Base-by-base conservation (phyloP, 2,113 vertebrate species). In the Aspidoscelis tigris region DNA sequence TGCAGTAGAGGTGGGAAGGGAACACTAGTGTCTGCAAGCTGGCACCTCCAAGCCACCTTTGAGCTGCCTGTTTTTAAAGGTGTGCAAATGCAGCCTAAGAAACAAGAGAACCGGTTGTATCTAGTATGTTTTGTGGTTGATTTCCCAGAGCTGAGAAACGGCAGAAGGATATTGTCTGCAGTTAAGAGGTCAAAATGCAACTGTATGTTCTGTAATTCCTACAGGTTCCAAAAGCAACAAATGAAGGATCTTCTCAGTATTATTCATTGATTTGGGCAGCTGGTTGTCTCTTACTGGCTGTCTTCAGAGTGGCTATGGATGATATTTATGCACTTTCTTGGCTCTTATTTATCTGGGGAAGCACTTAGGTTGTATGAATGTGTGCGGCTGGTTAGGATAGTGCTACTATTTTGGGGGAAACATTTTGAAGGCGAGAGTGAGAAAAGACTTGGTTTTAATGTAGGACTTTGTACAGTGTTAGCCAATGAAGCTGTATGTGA, bases 251-350 rank as follows among this genome's bases (percentile, higher is more conserved):
- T 90, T 88, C 91, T 91, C 95, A 95, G 95, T 96, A 93, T 96
- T 96, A 95, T 87, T 93, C 80, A n/a, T 87, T 68, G 91, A 85
- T 90, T 86, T 91, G 89, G 90, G 92, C 73, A 75, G 91, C 82
- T 81, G 87, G 92, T 95, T 94, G 90, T 5, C 89, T 95, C 93
- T 94, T 95, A 89, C 86, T 93, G 93, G 91, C 93, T 95, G 93
- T 93, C 95, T 92, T 95, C 93, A 91, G 93, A 90, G 86, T 92
- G 87, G 87, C 92, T 91, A 80, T 89, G 92, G 85, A 92, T 89
- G 78, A 84, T 89, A 90, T 89, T 91, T 90, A 95, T 93, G 95
- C 95, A 96, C 94, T 95, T 95, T 95, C 85, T 92, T 89, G 80
- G 8, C 85, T 86, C 47, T 90, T 92, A 89, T 95, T 92, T 90